Percentiles rank a stretch among this genome's conserved stretches.
Evolutionary conservation across 2,888 invertebrate genomes (phyloP).

Genomic region (Drosophila helvetica): DNA sequence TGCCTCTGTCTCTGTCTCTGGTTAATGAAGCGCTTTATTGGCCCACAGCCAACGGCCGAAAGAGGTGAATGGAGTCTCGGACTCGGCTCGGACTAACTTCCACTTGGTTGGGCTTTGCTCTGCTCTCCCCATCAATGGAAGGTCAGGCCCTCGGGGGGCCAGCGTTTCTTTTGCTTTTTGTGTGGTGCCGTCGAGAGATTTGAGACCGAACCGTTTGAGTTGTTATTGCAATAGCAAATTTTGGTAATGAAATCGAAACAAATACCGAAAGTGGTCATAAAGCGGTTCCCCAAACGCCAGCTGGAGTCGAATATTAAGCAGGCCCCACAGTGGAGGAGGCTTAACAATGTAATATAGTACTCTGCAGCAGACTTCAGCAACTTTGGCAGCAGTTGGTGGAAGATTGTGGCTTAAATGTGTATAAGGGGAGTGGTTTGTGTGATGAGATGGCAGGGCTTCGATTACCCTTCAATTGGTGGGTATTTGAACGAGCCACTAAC

Average conservation of each 20-base stretch:
- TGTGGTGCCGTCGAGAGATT: slow-evolving; percentile 17
- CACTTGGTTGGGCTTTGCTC: slow-evolving; percentile 48
- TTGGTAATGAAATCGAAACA: slow-evolving; percentile 46
- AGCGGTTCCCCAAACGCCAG: slow-evolving; percentile 19
- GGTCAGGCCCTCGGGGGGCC: slow-evolving; percentile 42
- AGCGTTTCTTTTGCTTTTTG: slow-evolving; percentile 14
- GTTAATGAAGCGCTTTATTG: slow-evolving; percentile 66
- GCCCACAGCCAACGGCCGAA: slow-evolving; percentile 56
- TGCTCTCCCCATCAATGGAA: slow-evolving; percentile 22
- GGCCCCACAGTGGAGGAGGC: not conserved
- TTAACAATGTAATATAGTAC: not conserved
- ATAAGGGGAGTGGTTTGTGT: not conserved
- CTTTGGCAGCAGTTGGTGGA: not conserved
- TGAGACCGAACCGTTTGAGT: slow-evolving; percentile 20
- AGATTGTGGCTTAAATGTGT: not conserved
- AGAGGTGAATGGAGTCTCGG: slow-evolving; percentile 40
- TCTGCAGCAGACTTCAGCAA: not conserved
- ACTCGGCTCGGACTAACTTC: slow-evolving; percentile 13
- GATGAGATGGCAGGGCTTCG: not conserved
- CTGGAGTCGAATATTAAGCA: slow-evolving; percentile 2
- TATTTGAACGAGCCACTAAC: not conserved
- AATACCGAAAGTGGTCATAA: slow-evolving; percentile 37
- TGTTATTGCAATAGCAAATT: slow-evolving; percentile 37
- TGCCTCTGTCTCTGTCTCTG: slow-evolving; percentile 11
- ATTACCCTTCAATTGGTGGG: not conserved